Conservation (phyloP, 2,113 vertebrate genomes). For the Zapus hudsonius region DNA sequence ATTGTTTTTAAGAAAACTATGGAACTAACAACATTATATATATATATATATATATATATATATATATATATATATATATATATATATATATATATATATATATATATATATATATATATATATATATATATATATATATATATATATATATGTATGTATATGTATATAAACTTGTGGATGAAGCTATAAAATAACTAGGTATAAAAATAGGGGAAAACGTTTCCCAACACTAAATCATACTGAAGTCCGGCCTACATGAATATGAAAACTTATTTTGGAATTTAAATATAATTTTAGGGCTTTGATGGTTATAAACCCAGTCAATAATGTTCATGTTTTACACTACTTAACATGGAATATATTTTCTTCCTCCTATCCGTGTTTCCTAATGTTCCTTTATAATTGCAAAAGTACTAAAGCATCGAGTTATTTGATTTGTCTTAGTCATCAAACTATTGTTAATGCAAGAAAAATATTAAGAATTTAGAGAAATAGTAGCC, state of each 20-base stretch:
- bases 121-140: too few species aligned
- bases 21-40: not conserved
- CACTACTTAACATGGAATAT: not conserved
- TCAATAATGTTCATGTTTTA: not conserved
- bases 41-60: too few species aligned
- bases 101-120: too few species aligned
- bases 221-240: not conserved
- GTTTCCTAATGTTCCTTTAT: slow-evolving; percentile 5
- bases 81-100: too few species aligned
- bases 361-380: not conserved
- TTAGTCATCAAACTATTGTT: not conserved
- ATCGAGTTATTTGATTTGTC: not conserved
- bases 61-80: too few species aligned
- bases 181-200: not conserved
- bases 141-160: too few species aligned
- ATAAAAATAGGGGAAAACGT: not conserved
- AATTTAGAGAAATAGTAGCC: not conserved
- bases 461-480: slow-evolving; percentile 16
- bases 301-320: not conserved
- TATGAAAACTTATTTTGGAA: not conserved
- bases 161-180: not conserved
- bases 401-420: not conserved
- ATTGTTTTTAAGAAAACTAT: slow-evolving; percentile 13
- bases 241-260: not conserved
- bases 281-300: not conserved